These are phyloP conservation scores for Tanypteryx hageni DNA, from an alignment of 2,888 invertebrate species.

Conservation along the genomic window DNA sequence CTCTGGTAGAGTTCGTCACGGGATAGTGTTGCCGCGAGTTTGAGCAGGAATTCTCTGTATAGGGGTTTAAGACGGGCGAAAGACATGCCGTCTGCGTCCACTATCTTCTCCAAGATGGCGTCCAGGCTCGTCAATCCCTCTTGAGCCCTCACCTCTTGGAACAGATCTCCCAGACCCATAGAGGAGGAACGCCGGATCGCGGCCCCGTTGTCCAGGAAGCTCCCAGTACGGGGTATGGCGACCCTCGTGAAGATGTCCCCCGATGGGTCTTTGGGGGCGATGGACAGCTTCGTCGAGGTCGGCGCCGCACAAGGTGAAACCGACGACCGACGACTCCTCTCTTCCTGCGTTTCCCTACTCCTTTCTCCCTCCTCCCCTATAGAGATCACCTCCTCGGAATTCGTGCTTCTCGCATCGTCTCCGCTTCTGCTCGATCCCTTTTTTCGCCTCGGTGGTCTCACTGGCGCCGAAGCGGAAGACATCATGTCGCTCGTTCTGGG, in stretches of 20 bases:
- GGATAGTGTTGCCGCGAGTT: constrained; percentile 91
- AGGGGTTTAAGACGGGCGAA: constrained; percentile 94
- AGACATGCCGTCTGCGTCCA: constrained; percentile 94
- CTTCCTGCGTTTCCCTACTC: background rate
- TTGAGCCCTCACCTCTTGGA: constrained; percentile 91
- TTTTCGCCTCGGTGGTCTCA: constrained; percentile 69
- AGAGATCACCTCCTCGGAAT: constrained; percentile 69
- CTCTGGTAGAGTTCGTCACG: constrained; percentile 94
- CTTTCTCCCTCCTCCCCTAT: constrained; percentile 43
- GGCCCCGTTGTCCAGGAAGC: constrained; percentile 79
- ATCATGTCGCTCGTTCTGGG: constrained; percentile 33
- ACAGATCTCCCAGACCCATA: constrained; percentile 91
- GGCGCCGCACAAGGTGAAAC: background rate
- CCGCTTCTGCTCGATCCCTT: constrained; percentile 74
- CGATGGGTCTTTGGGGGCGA: constrained; percentile 63
- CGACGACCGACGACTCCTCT: background rate
- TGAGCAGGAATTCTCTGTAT: constrained; percentile 92
- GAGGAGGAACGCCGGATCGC: constrained; percentile 77
- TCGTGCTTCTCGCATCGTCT: constrained; percentile 71
- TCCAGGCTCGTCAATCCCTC: constrained; percentile 93
- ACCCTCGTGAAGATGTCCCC: constrained; percentile 92
- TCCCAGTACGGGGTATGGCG: constrained; percentile 90
- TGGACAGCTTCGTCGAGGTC: background rate
- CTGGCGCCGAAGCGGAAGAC: constrained; percentile 46
- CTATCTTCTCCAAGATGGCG: constrained; percentile 91